A percentile compares a stretch with the other conserved stretches of the same genome.
phyloP scores from a whole-genome alignment of 2,113 vertebrate species.

The Mastomys coucha region DNA sequence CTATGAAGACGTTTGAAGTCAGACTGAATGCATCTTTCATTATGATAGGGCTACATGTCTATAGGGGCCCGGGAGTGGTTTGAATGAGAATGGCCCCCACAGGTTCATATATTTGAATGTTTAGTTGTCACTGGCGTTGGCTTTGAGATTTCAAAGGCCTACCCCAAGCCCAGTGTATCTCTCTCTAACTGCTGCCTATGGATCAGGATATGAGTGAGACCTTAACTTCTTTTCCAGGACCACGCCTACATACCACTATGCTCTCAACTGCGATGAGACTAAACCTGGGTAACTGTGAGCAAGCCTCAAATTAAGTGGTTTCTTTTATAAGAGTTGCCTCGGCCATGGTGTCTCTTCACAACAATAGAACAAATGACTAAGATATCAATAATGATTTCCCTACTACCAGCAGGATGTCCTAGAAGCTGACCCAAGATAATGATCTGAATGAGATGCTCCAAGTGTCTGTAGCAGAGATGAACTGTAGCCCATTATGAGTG shows the following conservation, averaged over 20 bases:
- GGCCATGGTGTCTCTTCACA: neutral
- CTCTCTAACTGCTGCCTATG: neutral
- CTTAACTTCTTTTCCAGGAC: neutral
- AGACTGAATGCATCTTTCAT: neutral
- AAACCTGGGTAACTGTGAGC: neutral
- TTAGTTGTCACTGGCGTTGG: neutral
- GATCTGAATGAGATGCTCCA: neutral
- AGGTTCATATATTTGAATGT: neutral
- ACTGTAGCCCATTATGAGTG: neutral
- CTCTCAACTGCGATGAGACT: neutral
- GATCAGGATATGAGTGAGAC: neutral
- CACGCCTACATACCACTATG: neutral
- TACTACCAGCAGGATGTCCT: neutral
- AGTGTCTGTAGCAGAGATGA: neutral
- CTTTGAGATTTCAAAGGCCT: neutral
- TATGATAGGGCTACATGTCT: neutral
- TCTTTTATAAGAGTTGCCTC: neutral
- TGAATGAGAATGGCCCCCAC: neutral
- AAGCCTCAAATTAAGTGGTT: neutral
- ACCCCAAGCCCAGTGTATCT: neutral
- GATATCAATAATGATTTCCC: neutral
- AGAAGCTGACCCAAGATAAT: neutral
- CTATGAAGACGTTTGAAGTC: neutral
- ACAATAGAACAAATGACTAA: neutral
- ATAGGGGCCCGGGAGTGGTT: neutral